Evolutionary conservation across 2,797 vertebrate genomes (phyloP).

Genomic region (Alauda arvensis): DNA sequence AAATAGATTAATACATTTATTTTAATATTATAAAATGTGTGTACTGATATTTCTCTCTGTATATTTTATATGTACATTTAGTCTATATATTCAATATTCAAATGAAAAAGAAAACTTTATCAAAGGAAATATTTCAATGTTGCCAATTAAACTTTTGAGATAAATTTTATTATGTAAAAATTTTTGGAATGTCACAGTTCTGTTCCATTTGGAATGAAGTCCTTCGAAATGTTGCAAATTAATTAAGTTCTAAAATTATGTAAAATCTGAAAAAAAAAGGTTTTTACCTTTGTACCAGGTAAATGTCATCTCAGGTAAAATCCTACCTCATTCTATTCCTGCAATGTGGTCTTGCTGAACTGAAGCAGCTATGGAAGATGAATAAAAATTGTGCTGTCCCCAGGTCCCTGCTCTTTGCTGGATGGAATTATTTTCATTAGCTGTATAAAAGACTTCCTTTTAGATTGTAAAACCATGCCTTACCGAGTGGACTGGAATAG

Average conservation of each 20-base stretch:
- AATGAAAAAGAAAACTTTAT: neutral
- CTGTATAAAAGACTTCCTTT: neutral
- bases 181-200: neutral
- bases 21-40: neutral
- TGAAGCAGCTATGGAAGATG: neutral
- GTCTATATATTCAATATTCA: neutral
- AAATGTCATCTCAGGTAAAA: neutral
- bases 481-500: neutral
- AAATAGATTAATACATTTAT: neutral
- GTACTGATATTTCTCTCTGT: neutral
- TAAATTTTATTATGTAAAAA: neutral
- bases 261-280: fast-evolving
- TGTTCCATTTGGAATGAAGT: neutral
- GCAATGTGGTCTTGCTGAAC: neutral
- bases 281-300: neutral
- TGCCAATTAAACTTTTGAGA: neutral
- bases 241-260: neutral
- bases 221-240: neutral
- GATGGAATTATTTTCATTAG: neutral
- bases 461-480: neutral
- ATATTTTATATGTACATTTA: neutral
- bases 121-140: neutral
- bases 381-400: neutral
- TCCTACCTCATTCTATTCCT: neutral
- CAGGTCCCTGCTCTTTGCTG: neutral